Evolutionary conservation across 2,888 invertebrate genomes (phyloP).

Genomic region (Halictus ligatus): DNA sequence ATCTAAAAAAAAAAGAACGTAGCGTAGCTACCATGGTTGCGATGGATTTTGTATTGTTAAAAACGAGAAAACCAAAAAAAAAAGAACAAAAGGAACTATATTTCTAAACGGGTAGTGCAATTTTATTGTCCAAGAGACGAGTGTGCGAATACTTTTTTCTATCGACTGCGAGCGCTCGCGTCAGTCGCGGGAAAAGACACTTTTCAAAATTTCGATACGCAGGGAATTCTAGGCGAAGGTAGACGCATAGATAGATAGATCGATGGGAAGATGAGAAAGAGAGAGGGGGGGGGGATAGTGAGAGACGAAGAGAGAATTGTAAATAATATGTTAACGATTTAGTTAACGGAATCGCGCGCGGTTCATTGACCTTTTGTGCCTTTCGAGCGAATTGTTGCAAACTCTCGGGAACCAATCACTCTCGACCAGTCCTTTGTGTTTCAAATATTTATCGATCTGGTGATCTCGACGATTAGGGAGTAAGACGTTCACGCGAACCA

Average conservation of each 20-base stretch:
- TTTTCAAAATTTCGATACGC: neutral
- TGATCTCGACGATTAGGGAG: conserved; percentile 21
- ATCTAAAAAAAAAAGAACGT: neutral
- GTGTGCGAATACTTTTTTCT: conserved; percentile 11
- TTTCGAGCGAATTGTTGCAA: conserved; percentile 49
- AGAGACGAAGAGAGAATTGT: conserved; percentile 13
- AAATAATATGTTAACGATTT: conserved; percentile 41
- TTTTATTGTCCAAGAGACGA: neutral
- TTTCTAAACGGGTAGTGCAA: conserved; percentile 5
- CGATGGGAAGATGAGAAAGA: neutral
- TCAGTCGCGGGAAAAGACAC: neutral
- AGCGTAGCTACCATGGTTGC: neutral
- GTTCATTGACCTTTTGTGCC: conserved; percentile 58
- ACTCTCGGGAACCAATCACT: conserved; percentile 51
- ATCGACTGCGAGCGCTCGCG: neutral
- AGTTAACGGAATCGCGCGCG: conserved; percentile 38
- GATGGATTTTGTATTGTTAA: neutral
- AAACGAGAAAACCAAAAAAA: neutral
- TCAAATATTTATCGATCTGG: neutral
- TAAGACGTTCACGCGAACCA: conserved; percentile 15
- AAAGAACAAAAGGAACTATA: neutral
- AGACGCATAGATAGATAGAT: neutral
- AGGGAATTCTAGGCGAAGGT: neutral
- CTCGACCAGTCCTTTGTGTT: conserved; percentile 33
- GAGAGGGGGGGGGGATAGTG: neutral